A percentile compares a stretch with the other conserved stretches of the same genome.
Conservation (phyloP, 2,797 vertebrate genomes). For the Spinus olivaceus region DNA sequence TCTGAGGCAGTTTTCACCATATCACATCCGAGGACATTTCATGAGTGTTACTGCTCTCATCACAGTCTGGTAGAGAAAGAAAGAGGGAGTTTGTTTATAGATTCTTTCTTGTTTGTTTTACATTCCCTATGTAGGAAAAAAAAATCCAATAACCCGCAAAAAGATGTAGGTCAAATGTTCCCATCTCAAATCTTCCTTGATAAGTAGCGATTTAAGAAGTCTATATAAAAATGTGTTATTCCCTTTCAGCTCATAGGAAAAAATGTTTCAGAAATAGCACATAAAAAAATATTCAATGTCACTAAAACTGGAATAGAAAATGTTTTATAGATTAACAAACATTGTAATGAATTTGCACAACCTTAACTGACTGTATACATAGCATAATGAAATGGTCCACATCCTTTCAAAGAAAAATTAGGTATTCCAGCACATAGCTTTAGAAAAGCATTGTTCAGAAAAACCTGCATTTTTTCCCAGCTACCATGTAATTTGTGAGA, state of each 20-base stretch:
- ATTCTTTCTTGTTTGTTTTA: slow-evolving; percentile 69
- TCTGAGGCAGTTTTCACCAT: slow-evolving; percentile 46
- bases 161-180: slow-evolving; percentile 58
- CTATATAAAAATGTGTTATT: slow-evolving; percentile 67
- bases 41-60: slow-evolving; percentile 57
- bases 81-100: slow-evolving; percentile 55
- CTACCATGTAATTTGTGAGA: slow-evolving; percentile 84
- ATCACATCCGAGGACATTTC: slow-evolving; percentile 53
- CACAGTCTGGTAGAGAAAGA: slow-evolving; percentile 36
- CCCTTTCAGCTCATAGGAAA: slow-evolving; percentile 71
- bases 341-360: slow-evolving; percentile 75
- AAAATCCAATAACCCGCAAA: slow-evolving; percentile 59
- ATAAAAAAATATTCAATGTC: slow-evolving; percentile 73
- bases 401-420: slow-evolving; percentile 78
- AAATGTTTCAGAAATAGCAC: slow-evolving; percentile 73
- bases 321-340: slow-evolving; percentile 79
- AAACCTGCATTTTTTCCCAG: slow-evolving; percentile 78
- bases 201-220: slow-evolving; percentile 67
- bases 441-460: slow-evolving; percentile 76
- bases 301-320: slow-evolving; percentile 75
- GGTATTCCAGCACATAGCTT: slow-evolving; percentile 70
- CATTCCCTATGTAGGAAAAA: slow-evolving; percentile 48
- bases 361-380: slow-evolving; percentile 77
- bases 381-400: slow-evolving; percentile 74
- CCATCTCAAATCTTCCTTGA: slow-evolving; percentile 65